Base-by-base conservation (phyloP, 2,888 invertebrate genomes). In the Ernsta delagoae region DNA sequence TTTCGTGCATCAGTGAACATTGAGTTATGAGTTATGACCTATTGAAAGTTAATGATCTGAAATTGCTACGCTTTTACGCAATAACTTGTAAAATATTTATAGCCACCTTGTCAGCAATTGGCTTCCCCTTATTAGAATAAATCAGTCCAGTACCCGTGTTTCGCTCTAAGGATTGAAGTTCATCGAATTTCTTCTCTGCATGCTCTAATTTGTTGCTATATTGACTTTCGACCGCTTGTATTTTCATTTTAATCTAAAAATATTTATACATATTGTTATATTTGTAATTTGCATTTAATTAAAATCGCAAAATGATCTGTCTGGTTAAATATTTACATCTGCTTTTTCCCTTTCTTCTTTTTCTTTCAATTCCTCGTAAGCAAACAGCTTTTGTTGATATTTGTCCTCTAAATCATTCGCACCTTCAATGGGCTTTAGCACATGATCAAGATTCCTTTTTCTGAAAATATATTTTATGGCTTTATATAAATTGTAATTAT, bases 71-170 rank as follows among this genome's bases (percentile, higher is more conserved):
- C n/a, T n/a, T n/a, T n/a, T n/a, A n/a, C n/a, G n/a, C n/a, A n/a
- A n/a, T n/a, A n/a, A n/a, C n/a, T n/a, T n/a, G n/a, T n/a, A 50
- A 50, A 50, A 39, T 9, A 12, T n/a, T 50, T 34, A n/a, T 39
- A 1, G 2, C 2, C 39, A 92, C 93, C 84, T 93, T 93, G 65
- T 93, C 92, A 12, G 92, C 83, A n/a, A 94, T 90, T 1, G 91
- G 91, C 78, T 92, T 93, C 62, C 93, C 93, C 72, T 90, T 93
- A 62, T 88, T 87, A 0, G 92, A 89, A 73, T 90, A 93, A 63
- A 92, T 92, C 1, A 94, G 83, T 1, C 92, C 92, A 0, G 83
- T 82, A 0, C 91, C 93, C 0, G 90, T 92, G 4, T 73, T 83
- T 62, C 83, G 81, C 73, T 92, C 92, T 1, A 87, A 78, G 6